Conservation (phyloP, 2,888 invertebrate genomes). For the Augochlorella aurata region DNA sequence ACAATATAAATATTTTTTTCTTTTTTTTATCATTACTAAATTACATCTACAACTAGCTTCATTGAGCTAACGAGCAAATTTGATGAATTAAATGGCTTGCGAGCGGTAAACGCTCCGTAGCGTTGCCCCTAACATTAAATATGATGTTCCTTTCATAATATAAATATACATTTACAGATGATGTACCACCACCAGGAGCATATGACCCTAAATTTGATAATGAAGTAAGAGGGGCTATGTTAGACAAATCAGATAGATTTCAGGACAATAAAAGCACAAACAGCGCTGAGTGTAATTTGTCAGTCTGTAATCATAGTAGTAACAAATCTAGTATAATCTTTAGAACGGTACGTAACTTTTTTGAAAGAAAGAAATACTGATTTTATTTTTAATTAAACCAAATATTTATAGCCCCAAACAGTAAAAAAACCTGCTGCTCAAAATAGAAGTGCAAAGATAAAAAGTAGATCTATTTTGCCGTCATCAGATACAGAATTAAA, state of each 20-base stretch:
- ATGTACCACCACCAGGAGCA: conserved; percentile 83
- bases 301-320: conserved; percentile 70
- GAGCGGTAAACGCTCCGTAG: no score
- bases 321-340: conserved; percentile 60
- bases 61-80: no score
- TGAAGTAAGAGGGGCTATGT: conserved; percentile 79
- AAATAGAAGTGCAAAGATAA: neutral
- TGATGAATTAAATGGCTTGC: no score
- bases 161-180: conserved; percentile 75
- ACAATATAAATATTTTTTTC: neutral
- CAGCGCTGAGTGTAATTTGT: conserved; percentile 73
- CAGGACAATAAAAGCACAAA: conserved; percentile 78
- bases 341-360: conserved; percentile 69
- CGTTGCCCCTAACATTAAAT: no score
- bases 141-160: no score
- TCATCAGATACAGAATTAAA: conserved; percentile 57
- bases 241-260: conserved; percentile 80
- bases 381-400: neutral
- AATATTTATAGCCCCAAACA: neutral
- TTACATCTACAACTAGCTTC: no score
- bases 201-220: conserved; percentile 82
- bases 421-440: neutral
- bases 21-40: no score
- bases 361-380: neutral
- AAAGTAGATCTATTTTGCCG: neutral